These are phyloP conservation scores for Pelvicachromis taeniatus DNA, from an alignment of 2,113 vertebrate species.

Conservation along the genomic window DNA sequence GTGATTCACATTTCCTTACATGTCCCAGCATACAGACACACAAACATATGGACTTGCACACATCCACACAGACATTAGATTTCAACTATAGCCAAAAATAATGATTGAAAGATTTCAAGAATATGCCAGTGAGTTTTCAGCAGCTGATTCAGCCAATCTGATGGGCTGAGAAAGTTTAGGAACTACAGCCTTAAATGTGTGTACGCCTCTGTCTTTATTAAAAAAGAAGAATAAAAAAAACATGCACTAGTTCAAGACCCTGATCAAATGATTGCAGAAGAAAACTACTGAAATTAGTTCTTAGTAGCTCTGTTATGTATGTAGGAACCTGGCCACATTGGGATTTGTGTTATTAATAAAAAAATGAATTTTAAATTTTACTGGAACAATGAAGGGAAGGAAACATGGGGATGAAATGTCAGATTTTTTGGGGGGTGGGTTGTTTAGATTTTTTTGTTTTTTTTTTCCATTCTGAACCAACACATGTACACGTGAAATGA, in stretches of 20 bases:
- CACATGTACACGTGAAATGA: not conserved
- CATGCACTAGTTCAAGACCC: not conserved
- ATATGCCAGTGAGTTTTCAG: not conserved
- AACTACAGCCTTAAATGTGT: not conserved
- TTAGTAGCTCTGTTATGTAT: not conserved
- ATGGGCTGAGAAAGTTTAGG: not conserved
- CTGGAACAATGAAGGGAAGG: not conserved
- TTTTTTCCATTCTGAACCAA: not conserved
- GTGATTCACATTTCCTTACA: too few relatives aligned
- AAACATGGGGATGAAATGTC: not conserved
- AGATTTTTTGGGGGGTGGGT: accelerated
- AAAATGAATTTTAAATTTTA: not conserved
- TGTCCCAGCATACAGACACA: too few relatives aligned
- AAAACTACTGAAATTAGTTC: not conserved
- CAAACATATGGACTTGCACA: too few relatives aligned
- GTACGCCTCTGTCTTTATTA: not conserved
- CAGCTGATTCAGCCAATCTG: not conserved
- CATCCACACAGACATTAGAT: not conserved
- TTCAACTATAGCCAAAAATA: not conserved
- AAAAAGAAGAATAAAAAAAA: not conserved
- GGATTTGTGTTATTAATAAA: not conserved
- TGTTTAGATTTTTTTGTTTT: not conserved
- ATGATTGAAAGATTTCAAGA: not conserved
- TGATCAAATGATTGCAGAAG: not conserved
- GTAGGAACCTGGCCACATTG: not conserved